Percentiles rank a stretch among this genome's conserved stretches.
Conservation (phyloP, 1,140 invertebrate species). For the Aphis craccivora region DNA sequence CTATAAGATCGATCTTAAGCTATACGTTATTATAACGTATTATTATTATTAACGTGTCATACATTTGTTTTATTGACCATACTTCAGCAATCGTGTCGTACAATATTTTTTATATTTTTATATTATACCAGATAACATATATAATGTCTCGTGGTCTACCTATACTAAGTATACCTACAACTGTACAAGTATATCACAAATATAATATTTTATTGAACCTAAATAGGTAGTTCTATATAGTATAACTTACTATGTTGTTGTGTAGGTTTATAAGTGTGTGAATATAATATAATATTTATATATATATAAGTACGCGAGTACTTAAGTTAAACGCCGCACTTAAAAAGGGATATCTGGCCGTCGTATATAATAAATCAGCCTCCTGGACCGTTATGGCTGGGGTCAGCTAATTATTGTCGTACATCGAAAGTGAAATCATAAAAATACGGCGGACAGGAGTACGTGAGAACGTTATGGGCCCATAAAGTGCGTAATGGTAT, state of each 20-base stretch:
- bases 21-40: too few species aligned
- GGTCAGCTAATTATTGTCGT: conserved; percentile 53
- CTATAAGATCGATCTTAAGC: too few species aligned
- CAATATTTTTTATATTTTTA: too few species aligned
- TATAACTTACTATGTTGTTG: not conserved
- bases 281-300: not conserved
- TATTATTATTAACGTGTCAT: too few species aligned
- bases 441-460: conserved; percentile 38
- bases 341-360: conserved; percentile 27
- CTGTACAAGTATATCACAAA: too few species aligned
- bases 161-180: not conserved
- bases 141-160: not conserved
- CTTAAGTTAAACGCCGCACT: conserved; percentile 35
- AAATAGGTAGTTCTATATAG: not conserved
- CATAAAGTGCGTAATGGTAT: conserved; percentile 50
- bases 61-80: too few species aligned
- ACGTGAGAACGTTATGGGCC: conserved; percentile 54
- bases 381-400: conserved; percentile 19
- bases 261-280: not conserved
- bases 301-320: not conserved
- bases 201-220: not conserved
- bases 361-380: conserved; percentile 34
- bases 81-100: too few species aligned
- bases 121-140: too few species aligned
- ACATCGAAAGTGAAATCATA: conserved; percentile 56